A percentile compares a stretch with the other conserved stretches of the same genome.
phyloP scores from a whole-genome alignment of 2,113 vertebrate genomes.

The Setophaga petechia region DNA sequence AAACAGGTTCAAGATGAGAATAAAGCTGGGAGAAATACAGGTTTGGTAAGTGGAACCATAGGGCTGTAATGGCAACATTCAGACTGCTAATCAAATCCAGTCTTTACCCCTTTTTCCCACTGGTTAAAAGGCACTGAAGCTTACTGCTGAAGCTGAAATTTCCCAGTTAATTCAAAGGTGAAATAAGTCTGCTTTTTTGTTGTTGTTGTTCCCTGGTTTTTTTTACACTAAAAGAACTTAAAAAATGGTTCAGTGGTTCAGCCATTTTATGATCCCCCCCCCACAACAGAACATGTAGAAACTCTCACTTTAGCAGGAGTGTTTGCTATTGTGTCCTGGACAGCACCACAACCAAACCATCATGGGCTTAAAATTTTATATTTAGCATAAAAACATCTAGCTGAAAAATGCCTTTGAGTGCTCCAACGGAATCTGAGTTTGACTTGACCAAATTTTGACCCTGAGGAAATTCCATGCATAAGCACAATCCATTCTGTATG shows the following conservation, averaged over 20 bases:
- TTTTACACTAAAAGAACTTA: neutral
- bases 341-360: neutral
- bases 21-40: neutral
- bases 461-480: neutral
- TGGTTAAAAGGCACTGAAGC: neutral
- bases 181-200: neutral
- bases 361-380: conserved; percentile 27
- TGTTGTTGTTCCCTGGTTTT: neutral
- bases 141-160: neutral
- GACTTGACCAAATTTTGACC: conserved; percentile 44
- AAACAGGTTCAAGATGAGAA: neutral
- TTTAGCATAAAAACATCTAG: conserved; percentile 20
- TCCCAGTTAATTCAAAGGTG: neutral
- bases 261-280: neutral
- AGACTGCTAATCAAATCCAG: neutral
- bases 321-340: neutral
- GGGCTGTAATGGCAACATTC: neutral
- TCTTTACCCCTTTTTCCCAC: neutral
- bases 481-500: neutral
- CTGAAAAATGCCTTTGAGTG: conserved; percentile 47
- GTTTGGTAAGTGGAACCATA: neutral
- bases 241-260: neutral
- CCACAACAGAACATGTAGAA: neutral
- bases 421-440: conserved; percentile 29
- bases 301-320: neutral